phyloP scores from a whole-genome alignment of 2,888 invertebrate species.

The Megalurothrips usitatus region DNA sequence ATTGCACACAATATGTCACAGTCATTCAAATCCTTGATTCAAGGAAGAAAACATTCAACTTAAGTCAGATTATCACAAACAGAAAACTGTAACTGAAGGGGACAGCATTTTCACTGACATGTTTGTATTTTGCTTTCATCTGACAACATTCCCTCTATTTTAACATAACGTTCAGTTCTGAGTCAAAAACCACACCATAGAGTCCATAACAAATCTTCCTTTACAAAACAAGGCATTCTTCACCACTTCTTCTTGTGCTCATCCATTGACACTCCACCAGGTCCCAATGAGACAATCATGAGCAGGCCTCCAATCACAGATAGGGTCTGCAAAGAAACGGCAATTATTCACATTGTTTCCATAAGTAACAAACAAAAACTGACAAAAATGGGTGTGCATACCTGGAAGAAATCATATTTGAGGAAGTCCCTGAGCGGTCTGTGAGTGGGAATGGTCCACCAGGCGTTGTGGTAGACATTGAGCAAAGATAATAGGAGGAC shows the following conservation, averaged over 20 bases:
- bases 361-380: constrained; percentile 13
- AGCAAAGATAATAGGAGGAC: constrained; percentile 82
- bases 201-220: neutral
- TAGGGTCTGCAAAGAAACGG: constrained; percentile 72
- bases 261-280: constrained; percentile 99
- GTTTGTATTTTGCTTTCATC: neutral
- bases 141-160: constrained; percentile 8
- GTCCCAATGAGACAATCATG: constrained; percentile 96
- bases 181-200: neutral
- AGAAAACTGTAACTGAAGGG: constrained; percentile 2
- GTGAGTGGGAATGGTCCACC: constrained; percentile 94
- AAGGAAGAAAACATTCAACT: constrained; percentile 16
- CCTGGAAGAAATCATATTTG: constrained; percentile 99
- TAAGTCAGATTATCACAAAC: constrained; percentile 25
- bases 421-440: constrained; percentile 97
- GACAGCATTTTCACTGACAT: neutral
- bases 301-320: constrained; percentile 97
- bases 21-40: constrained; percentile 8
- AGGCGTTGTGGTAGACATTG: constrained; percentile 97
- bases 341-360: constrained; percentile 4
- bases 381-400: constrained; percentile 45
- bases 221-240: constrained; percentile 29
- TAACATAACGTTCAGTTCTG: neutral
- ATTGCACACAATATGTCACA: constrained; percentile 24
- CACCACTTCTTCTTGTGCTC: constrained; percentile 99